These are phyloP conservation scores for Ascaphus truei DNA, from an alignment of 2,113 vertebrate species.

Conservation along the genomic window DNA sequence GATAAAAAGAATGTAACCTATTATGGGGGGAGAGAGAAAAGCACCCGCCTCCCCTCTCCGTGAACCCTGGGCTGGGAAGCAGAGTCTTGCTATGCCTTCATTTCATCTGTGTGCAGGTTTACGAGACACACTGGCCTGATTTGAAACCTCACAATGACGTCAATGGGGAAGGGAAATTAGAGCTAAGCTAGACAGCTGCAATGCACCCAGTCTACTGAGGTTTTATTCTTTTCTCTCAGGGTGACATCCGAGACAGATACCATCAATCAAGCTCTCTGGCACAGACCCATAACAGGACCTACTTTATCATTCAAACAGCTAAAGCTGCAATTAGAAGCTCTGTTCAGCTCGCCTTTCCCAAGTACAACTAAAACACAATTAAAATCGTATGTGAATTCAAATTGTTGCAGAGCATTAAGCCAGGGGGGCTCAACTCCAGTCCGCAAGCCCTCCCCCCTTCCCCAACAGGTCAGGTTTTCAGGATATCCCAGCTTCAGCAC, in stretches of 20 bases:
- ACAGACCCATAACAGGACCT: constrained; percentile 36
- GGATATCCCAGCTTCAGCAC: no score
- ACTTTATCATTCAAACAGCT: constrained; percentile 37
- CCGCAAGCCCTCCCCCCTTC: no score
- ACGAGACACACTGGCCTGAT: constrained; percentile 44
- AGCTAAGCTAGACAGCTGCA: constrained; percentile 53
- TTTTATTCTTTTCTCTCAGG: constrained; percentile 52
- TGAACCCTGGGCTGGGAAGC: constrained; percentile 28
- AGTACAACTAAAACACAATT: background rate
- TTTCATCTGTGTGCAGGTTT: constrained; percentile 44
- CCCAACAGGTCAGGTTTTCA: no score
- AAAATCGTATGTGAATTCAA: background rate
- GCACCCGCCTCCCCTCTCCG: background rate
- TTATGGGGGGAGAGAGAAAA: constrained; percentile 10
- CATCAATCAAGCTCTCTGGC: constrained; percentile 51
- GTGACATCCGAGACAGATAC: constrained; percentile 53
- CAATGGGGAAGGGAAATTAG: constrained; percentile 57
- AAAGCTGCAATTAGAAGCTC: constrained; percentile 26
- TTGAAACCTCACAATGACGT: constrained; percentile 64
- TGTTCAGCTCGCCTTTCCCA: background rate
- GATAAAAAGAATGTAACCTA: constrained; percentile 37
- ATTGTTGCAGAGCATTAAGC: background rate
- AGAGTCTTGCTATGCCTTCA: constrained; percentile 36
- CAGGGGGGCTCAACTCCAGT: no score
- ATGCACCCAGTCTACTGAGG: constrained; percentile 47